A percentile compares a stretch with the other conserved stretches of the same genome.
Conservation (phyloP, 1,140 invertebrate species). For the Nasonia longicornis region DNA sequence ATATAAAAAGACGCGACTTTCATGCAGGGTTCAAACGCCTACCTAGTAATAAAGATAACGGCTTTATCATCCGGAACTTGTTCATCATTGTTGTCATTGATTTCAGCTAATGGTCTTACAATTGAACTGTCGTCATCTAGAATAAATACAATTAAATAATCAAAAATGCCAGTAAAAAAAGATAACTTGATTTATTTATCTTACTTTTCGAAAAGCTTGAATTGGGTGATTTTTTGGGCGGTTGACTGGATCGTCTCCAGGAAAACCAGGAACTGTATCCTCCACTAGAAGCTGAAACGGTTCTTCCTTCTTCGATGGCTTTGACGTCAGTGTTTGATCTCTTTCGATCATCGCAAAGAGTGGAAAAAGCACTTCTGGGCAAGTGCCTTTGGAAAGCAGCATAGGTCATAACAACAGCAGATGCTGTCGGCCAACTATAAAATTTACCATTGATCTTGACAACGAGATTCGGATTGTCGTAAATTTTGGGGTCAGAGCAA, state of each 20-base stretch:
- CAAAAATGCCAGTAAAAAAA: conserved; percentile 5
- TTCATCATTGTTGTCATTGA: conserved; percentile 47
- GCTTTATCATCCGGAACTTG: conserved; percentile 3
- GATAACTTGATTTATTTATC: not conserved
- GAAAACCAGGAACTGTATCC: conserved; percentile 73
- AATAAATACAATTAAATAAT: not conserved
- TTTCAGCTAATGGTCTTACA: conserved; percentile 47
- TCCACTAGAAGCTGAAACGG: conserved; percentile 8
- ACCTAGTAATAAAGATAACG: conserved; percentile 15
- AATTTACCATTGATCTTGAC: conserved; percentile 89
- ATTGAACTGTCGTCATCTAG: conserved; percentile 39
- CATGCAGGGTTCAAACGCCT: conserved; percentile 4
- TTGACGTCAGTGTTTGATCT: conserved; percentile 46
- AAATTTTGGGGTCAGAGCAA: conserved; percentile 81
- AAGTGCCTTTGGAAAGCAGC: conserved; percentile 87
- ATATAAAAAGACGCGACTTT: not conserved
- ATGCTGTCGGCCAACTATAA: conserved; percentile 90
- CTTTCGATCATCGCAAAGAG: conserved; percentile 64
- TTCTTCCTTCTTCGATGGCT: not conserved
- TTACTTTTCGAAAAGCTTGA: conserved; percentile 42
- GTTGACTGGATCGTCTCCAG: conserved; percentile 69
- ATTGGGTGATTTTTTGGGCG: conserved; percentile 57
- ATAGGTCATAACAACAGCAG: conserved; percentile 87
- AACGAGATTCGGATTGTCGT: conserved; percentile 88
- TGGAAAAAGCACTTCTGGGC: conserved; percentile 69